Evolutionary conservation across 2,113 vertebrate genomes (phyloP).

Genomic region (Chaenogobius annularis): DNA sequence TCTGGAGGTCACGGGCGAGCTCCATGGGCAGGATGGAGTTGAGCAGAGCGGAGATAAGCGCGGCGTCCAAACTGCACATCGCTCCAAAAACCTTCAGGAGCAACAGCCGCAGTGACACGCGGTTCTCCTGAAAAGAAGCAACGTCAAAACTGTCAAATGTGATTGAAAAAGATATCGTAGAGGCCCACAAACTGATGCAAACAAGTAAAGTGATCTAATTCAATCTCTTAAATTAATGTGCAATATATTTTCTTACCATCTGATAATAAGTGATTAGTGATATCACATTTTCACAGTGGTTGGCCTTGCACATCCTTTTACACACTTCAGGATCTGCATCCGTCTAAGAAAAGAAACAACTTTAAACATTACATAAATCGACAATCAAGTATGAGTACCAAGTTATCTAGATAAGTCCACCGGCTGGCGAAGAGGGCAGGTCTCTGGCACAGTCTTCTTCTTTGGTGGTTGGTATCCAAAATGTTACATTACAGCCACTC

Average conservation of each 20-base stretch:
- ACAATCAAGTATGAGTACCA: too few relatives aligned
- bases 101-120: constrained; percentile 87
- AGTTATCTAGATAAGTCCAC: too few relatives aligned
- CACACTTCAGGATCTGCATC: constrained; percentile 97
- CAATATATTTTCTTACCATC: constrained; percentile 81
- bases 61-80: constrained; percentile 92
- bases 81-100: constrained; percentile 96
- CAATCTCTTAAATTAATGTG: neutral
- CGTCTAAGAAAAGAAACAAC: constrained; percentile 76
- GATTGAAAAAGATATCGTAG: neutral
- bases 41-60: constrained; percentile 90
- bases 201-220: neutral
- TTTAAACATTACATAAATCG: neutral
- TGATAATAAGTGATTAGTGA: constrained; percentile 97
- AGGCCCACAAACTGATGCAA: neutral
- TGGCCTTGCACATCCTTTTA: constrained; percentile 94
- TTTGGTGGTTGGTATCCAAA: too few relatives aligned
- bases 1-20: constrained; percentile 94
- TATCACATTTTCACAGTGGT: constrained; percentile 86
- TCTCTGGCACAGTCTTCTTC: too few relatives aligned
- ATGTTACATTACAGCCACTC: too few relatives aligned
- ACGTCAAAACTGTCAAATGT: neutral
- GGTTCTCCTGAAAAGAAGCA: constrained; percentile 82
- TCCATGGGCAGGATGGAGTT: constrained; percentile 97
- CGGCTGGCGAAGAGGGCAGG: too few relatives aligned